These are phyloP conservation scores for Diplazon laetatorius DNA, from an alignment of 2,888 invertebrate species.

Conservation along the genomic window DNA sequence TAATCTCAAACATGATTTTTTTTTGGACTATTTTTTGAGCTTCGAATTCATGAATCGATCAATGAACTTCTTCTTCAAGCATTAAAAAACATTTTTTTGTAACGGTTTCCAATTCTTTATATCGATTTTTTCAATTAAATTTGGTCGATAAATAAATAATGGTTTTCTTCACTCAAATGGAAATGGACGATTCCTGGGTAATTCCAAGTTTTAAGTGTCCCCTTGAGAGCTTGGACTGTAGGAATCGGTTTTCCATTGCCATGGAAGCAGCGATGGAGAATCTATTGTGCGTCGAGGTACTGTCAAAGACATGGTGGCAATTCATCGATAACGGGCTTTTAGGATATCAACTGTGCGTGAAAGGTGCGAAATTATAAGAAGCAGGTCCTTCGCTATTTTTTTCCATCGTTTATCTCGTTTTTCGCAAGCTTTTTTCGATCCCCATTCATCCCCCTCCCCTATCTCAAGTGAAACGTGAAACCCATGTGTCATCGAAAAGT, in stretches of 20 bases:
- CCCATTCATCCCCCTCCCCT: background rate
- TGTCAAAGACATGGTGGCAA: background rate
- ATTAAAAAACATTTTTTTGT: too few relatives aligned
- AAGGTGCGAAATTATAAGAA: background rate
- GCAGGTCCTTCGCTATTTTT: background rate
- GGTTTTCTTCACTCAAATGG: background rate
- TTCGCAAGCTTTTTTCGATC: background rate
- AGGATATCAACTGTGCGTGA: background rate
- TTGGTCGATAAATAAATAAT: background rate
- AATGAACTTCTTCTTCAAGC: too few relatives aligned
- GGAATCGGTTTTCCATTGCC: background rate
- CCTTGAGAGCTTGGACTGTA: background rate
- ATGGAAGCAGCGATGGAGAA: background rate
- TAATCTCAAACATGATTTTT: background rate
- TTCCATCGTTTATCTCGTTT: constrained; percentile 19
- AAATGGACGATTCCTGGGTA: background rate
- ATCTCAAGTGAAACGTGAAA: background rate
- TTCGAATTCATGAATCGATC: background rate
- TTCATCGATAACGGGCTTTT: background rate
- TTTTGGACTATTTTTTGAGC: too few relatives aligned
- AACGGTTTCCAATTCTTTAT: too few relatives aligned
- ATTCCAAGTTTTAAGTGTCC: background rate
- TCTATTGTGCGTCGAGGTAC: background rate
- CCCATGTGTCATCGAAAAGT: constrained; percentile 20
- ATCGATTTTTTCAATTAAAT: background rate